Base-by-base conservation (phyloP, 2,113 vertebrate genomes). In the Phalacrocorax brasilianus region DNA sequence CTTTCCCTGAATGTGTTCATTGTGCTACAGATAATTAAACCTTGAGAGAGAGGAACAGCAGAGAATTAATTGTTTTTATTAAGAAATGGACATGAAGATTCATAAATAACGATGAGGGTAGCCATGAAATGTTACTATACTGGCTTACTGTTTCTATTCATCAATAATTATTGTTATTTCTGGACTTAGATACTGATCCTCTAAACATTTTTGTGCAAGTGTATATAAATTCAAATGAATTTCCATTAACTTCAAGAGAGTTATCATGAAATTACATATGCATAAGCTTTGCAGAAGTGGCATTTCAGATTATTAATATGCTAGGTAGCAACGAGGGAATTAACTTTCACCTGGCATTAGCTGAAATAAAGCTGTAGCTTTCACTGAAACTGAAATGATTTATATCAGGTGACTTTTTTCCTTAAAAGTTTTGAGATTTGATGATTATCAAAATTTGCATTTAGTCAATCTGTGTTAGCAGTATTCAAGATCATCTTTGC, bases 241-340 rank as follows among this genome's bases (percentile, higher is more conserved):
- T 92, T 55, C 67, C 59, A 84, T 88, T 88, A 81, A 91, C 68
- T 89, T 81, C 47, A 65, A 3, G 61, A 77, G 72, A 61, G 47
- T 91, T 93, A 79, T 91, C 72, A 84, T 94, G 92, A 96, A 89
- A 93, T 93, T 86, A 77, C 71, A 75, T 82, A 92, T 94, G 95
- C 88, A 85, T 91, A 85, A 79, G 66, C 70, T 87, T 91, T 86
- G 76, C 58, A 67, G 66, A 91, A 93, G 79, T 95, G 91, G 56
- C 73, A 86, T 95, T 95, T 96, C 66, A 87, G 35, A 19, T 70
- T 85, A 84, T 96, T 97, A 93, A 68, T 89, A 91, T 92, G 94
- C 86, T 75, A 73, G 65, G 45, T 17, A 75, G 53, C 84, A 89
- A 79, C 30, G n/a, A 70, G 80, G 72, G 80, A 78, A 93, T 97